These are phyloP conservation scores for Mola mola DNA, from an alignment of 2,113 vertebrate species.

Conservation along the genomic window DNA sequence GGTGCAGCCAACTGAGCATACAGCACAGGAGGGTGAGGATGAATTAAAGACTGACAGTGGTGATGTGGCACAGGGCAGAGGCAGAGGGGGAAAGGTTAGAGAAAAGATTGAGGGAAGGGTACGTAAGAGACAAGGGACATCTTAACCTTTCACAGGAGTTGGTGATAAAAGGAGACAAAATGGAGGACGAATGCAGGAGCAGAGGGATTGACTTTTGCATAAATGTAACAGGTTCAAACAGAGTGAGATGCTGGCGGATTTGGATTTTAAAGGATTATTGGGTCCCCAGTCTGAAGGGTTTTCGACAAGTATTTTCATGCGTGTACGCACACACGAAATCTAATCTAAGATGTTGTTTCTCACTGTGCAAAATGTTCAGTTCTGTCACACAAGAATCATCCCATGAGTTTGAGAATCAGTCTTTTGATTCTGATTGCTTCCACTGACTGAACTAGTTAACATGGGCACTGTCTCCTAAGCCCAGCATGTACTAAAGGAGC, in stretches of 20 bases:
- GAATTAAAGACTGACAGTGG: slow-evolving; percentile 26
- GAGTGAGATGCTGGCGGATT: slow-evolving; percentile 21
- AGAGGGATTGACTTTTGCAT: background rate
- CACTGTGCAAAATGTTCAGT: slow-evolving; percentile 12
- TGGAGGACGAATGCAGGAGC: background rate
- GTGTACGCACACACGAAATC: slow-evolving; percentile 4
- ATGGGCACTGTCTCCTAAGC: background rate
- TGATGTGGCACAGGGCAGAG: slow-evolving; percentile 33
- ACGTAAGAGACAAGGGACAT: slow-evolving; percentile 2
- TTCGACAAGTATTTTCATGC: slow-evolving; percentile 2
- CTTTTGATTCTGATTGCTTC: too few relatives aligned
- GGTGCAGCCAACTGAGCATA: slow-evolving; percentile 51
- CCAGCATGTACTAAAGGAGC: background rate
- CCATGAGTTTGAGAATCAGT: background rate
- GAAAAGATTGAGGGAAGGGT: background rate
- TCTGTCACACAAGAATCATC: slow-evolving; percentile 10
- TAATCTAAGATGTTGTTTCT: slow-evolving; percentile 10
- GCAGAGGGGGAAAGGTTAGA: background rate
- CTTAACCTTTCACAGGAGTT: slow-evolving; percentile 1
- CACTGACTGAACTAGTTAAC: background rate
- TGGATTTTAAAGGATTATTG: slow-evolving; percentile 42
- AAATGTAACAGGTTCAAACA: slow-evolving; percentile 1
- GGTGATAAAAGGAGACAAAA: background rate
- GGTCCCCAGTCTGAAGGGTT: slow-evolving; percentile 29
- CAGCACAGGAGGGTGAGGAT: slow-evolving; percentile 27